A percentile compares a stretch with the other conserved stretches of the same genome.
phyloP scores from a whole-genome alignment of 2,888 invertebrate species.

The Meloe dianella region DNA sequence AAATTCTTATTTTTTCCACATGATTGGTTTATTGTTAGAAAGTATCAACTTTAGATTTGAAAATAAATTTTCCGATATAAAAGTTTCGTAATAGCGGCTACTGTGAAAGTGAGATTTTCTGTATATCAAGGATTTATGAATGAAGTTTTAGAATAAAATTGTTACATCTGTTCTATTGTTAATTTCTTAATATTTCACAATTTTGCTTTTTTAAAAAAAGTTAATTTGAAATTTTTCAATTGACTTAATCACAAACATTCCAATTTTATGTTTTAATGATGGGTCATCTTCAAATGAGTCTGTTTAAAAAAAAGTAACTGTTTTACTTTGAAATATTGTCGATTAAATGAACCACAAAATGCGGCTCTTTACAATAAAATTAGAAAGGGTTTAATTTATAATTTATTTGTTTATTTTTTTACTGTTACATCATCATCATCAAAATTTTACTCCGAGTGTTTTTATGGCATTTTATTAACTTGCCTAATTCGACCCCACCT shows the following conservation, averaged over 20 bases:
- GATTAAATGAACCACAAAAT: neutral
- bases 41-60: too few species aligned
- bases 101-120: neutral
- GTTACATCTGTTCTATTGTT: conserved; percentile 5
- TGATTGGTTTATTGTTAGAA: too few species aligned
- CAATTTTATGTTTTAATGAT: neutral
- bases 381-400: neutral
- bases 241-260: neutral
- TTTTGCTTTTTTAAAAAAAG: neutral
- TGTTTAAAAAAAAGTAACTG: neutral
- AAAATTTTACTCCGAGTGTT: too few species aligned
- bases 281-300: neutral
- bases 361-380: neutral
- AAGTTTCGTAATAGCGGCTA: neutral
- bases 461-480: neutral
- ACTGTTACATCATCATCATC: neutral
- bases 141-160: neutral
- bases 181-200: neutral
- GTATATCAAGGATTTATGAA: neutral
- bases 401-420: neutral
- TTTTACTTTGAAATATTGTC: neutral
- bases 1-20: too few species aligned
- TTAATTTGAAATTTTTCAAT: neutral
- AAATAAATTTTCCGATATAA: neutral
- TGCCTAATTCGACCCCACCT: neutral